phyloP scores from a whole-genome alignment of 92 coral and sea anemone genomes.

The Epizoanthus illoricatus region DNA sequence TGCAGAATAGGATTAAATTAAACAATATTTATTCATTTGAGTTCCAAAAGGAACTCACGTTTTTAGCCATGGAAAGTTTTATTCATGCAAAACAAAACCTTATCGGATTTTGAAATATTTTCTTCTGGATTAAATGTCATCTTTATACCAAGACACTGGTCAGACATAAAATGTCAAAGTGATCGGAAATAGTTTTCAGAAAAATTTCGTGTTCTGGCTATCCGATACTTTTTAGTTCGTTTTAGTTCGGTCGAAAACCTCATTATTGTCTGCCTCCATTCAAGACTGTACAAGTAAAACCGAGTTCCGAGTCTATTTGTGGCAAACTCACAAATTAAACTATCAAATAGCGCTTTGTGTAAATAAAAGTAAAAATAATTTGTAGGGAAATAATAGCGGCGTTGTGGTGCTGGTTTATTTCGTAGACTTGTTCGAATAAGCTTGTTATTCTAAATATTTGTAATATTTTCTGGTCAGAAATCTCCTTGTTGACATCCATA shows the following conservation, averaged over 20 bases:
- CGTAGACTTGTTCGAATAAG: neutral
- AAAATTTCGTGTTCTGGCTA: too few species aligned
- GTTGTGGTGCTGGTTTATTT: neutral
- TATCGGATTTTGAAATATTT: too few species aligned
- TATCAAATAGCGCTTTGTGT: conserved; percentile 18
- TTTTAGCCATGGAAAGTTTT: neutral
- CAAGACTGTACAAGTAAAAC: neutral
- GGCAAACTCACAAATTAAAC: neutral
- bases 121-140: too few species aligned
- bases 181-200: too few species aligned
- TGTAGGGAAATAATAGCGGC: neutral
- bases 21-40: neutral
- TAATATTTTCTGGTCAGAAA: neutral
- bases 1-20: neutral
- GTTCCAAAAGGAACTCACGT: neutral
- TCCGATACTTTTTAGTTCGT: too few species aligned
- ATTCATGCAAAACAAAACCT: too few species aligned
- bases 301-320: conserved; percentile 2
- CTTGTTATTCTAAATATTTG: conserved; percentile 5
- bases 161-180: too few species aligned
- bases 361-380: neutral
- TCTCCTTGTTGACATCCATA: neutral
- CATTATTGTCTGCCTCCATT: neutral
- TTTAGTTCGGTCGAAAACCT: neutral
- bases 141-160: too few species aligned